Evolutionary conservation across 1,140 invertebrate genomes (phyloP).

Genomic region (Atta colombica): DNA sequence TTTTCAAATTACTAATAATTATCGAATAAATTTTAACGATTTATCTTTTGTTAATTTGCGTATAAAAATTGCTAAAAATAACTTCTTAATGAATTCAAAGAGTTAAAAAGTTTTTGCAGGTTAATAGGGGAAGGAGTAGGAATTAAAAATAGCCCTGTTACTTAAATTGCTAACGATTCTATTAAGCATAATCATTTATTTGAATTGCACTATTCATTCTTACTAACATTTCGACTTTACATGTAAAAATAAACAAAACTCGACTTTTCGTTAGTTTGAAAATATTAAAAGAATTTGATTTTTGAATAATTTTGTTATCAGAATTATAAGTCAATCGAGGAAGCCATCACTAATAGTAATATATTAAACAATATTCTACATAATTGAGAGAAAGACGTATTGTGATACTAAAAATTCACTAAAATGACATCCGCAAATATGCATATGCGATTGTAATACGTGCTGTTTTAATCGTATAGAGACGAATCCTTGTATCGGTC

Average conservation of each 20-base stretch:
- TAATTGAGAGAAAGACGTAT: conserved; percentile 1
- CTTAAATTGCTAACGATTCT: background rate
- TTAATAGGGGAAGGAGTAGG: background rate
- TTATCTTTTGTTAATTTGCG: background rate
- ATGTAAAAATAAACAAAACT: too few relatives aligned
- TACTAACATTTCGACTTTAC: background rate
- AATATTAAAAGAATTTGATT: background rate
- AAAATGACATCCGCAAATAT: background rate
- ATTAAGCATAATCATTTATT: background rate
- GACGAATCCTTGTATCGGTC: background rate
- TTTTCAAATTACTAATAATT: background rate
- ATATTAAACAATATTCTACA: background rate
- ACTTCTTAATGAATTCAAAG: background rate
- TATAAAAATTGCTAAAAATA: background rate
- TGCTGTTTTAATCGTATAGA: background rate
- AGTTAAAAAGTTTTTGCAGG: background rate
- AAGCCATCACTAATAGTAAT: background rate
- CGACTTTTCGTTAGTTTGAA: background rate
- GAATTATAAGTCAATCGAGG: background rate
- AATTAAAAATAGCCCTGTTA: background rate
- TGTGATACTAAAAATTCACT: conserved; percentile 1
- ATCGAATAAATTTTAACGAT: background rate
- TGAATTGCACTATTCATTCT: background rate
- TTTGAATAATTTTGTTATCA: background rate
- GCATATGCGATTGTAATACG: too few relatives aligned